Evolutionary conservation across 1,140 invertebrate species (phyloP).

Genomic region (Orchestia grillus): DNA sequence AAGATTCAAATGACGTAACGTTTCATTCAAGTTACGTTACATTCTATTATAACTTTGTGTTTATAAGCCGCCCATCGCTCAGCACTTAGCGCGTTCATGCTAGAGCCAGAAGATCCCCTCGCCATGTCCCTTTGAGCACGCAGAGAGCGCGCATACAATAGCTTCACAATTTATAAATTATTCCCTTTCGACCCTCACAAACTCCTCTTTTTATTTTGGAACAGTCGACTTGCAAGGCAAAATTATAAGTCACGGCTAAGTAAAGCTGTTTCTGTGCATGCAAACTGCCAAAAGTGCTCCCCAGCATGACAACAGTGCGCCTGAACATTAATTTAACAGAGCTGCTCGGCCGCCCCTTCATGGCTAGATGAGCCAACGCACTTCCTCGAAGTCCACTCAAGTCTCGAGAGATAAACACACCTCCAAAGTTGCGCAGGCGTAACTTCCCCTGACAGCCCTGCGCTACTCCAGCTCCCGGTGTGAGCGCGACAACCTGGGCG

Average conservation of each 20-base stretch:
- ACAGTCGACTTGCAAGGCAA: no score
- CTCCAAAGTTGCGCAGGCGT: background rate
- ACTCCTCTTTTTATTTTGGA: no score
- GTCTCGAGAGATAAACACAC: background rate
- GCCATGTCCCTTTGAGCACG: no score
- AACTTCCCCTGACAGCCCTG: background rate
- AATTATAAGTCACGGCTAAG: background rate
- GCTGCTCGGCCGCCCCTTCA: background rate
- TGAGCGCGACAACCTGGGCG: background rate
- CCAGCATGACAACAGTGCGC: background rate
- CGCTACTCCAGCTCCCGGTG: background rate
- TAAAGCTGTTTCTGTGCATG: background rate
- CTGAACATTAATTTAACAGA: background rate
- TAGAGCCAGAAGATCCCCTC: no score
- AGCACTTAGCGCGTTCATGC: no score
- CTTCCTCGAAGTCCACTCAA: background rate
- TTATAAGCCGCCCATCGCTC: no score
- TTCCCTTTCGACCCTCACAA: no score
- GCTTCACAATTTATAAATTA: no score
- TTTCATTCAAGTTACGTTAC: no score
- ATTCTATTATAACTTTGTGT: no score
- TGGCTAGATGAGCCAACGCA: background rate
- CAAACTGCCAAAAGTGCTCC: background rate
- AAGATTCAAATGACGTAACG: no score
- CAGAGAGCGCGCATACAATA: no score